Evolutionary conservation across 2,797 vertebrate species (phyloP).

Genomic region (Aphelocoma californica): DNA sequence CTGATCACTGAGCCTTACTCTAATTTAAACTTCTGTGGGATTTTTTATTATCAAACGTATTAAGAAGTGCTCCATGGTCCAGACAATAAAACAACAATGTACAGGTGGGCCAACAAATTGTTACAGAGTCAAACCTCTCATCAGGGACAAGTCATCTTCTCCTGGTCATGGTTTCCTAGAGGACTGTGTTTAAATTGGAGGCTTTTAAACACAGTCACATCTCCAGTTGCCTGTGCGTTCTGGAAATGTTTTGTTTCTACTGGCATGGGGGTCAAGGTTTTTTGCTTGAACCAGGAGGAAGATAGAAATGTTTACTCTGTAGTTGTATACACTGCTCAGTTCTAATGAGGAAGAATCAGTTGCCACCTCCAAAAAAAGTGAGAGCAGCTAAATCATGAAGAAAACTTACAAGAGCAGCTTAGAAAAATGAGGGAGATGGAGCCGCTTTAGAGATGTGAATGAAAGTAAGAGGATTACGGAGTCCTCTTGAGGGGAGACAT

Average conservation of each 20-base stretch:
- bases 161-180: constrained; percentile 28
- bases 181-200: constrained; percentile 40
- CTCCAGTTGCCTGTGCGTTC: constrained; percentile 15
- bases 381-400: neutral
- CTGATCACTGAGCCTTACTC: neutral
- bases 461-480: constrained; percentile 44
- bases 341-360: neutral
- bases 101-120: neutral
- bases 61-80: neutral
- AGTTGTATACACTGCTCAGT: neutral
- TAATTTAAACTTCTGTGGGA: neutral
- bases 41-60: neutral
- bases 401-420: neutral
- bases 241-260: constrained; percentile 17
- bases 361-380: neutral
- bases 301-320: constrained; percentile 23
- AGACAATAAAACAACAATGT: neutral
- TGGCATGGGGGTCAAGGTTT: neutral
- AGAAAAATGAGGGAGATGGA: constrained; percentile 33
- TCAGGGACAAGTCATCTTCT: neutral
- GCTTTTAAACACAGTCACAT: neutral
- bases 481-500: neutral
- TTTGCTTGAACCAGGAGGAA: neutral
- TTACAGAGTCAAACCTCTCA: neutral
- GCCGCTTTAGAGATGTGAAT: neutral